Base-by-base conservation (phyloP, 2,113 vertebrate genomes). In the Sclerurus mexicanus region DNA sequence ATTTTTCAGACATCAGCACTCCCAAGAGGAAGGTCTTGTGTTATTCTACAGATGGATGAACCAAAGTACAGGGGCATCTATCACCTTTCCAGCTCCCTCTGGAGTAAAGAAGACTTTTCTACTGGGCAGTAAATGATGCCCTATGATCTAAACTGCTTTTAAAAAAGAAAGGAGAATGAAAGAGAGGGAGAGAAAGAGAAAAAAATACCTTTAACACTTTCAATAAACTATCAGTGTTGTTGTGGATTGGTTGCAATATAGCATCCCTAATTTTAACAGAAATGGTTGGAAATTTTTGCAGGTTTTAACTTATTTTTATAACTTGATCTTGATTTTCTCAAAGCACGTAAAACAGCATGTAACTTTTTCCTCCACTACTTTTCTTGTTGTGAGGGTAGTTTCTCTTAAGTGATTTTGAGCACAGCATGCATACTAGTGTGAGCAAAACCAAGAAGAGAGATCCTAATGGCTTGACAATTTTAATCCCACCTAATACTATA, bases 1-100 rank as follows among this genome's bases (percentile, higher is more conserved):
- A 96, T 96, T 95, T 97, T 94, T 96, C 95, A 95, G 91, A 77
- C 93, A 95, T 97, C 95, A 97, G 91, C 93, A 93, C 72, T 95
- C 91, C 72, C 95, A 85, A 66, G 87, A 93, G 85, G 78, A 94
- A 97, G 85, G 93, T 96, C 91, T 91, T 90, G 82, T 94, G 91
- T 96, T 96, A 94, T 87, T 96, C 93, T 93, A 84, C 94, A 96
- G 92, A 96, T 90, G 87, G 93, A 96, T 96, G 96, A 97, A 94
- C 91, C 55, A 69, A 90, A 93, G 71, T 49, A 85, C 33, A 31
- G 59, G 90, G 71, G 64, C 85, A 93, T 94, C 88, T 95, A 89
- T 95, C 93, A 95, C 84, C 55, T 94, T 94, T 84, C 75, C 9
- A 13, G 50, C 59, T 96, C 68, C 63, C 93, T 76, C 39, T 83